Evolutionary conservation across 2,888 invertebrate genomes (phyloP).

Genomic region (Leptinotarsa peninsularis): DNA sequence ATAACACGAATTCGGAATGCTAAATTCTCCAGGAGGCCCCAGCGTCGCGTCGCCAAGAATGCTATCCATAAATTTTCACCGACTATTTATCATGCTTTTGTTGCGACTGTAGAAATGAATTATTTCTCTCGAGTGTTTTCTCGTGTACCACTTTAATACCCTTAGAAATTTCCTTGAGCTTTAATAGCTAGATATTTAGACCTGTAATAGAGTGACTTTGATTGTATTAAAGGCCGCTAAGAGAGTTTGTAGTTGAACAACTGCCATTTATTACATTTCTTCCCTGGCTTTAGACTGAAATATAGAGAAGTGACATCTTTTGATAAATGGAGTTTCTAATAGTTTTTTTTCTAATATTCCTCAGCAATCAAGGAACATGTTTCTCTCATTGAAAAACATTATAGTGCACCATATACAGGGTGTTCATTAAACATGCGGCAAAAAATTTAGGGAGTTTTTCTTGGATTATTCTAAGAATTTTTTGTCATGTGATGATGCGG

Average conservation of each 20-base stretch:
- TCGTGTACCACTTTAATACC: conserved; percentile 48
- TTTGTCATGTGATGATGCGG: too few relatives aligned
- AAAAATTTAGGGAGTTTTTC: too few relatives aligned
- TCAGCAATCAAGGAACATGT: too few relatives aligned
- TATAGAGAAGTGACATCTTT: neutral
- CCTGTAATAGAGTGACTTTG: conserved; percentile 43
- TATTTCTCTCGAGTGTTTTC: conserved; percentile 53
- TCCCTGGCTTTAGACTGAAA: neutral
- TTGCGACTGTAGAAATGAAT: conserved; percentile 47
- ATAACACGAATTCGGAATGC: conserved; percentile 16
- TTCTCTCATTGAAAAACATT: too few relatives aligned
- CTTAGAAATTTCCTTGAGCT: conserved; percentile 41
- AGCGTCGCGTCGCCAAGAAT: conserved; percentile 35
- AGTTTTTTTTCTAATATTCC: too few relatives aligned
- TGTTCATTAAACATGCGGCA: too few relatives aligned
- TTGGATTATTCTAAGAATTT: too few relatives aligned
- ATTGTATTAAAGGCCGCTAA: conserved; percentile 27
- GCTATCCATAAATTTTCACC: conserved; percentile 48
- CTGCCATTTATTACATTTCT: conserved; percentile 12
- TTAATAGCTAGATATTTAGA: conserved; percentile 41
- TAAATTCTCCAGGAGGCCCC: conserved; percentile 32
- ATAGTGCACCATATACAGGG: too few relatives aligned
- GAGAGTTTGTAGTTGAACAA: conserved; percentile 17
- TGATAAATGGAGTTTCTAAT: neutral
- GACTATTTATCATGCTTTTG: conserved; percentile 52